Conservation (phyloP, 2,888 invertebrate species). For the Dinocampus coccinellae region DNA sequence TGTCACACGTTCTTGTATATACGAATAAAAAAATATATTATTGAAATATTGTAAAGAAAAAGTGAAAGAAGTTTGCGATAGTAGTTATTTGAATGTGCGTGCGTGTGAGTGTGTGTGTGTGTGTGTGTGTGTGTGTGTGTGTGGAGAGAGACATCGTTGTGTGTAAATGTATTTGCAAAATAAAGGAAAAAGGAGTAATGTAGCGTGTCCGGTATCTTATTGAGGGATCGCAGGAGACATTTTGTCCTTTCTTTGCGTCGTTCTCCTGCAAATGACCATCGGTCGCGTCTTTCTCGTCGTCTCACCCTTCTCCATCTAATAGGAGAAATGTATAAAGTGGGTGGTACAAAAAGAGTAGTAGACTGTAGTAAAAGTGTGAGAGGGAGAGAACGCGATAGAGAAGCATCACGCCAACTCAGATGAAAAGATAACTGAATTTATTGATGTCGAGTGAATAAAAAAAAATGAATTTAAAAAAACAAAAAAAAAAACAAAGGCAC, state of each 20-base stretch:
- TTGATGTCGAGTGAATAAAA: conserved; percentile 47
- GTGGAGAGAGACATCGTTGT: conserved; percentile 21
- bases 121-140: conserved; percentile 48
- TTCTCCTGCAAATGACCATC: conserved; percentile 67
- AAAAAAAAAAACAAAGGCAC: conserved; percentile 36
- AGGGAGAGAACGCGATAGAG: not conserved
- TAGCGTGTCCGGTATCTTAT: conserved; percentile 68
- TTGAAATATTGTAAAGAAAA: conserved; percentile 55
- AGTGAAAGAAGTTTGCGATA: no score
- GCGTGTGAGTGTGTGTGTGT: no score
- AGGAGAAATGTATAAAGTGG: not conserved
- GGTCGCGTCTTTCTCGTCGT: conserved; percentile 42
- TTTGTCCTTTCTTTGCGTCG: conserved; percentile 53
- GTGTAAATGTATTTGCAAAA: not conserved
- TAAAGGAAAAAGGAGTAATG: conserved; percentile 39
- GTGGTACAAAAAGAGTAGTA: not conserved
- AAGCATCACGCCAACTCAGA: conserved; percentile 54
- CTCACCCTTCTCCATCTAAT: conserved; percentile 16
- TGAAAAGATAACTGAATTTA: conserved; percentile 64
- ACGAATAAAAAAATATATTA: conserved; percentile 48
- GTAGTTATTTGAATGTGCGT: no score
- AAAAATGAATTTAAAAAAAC: no score
- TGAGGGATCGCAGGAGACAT: conserved; percentile 68
- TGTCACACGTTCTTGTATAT: not conserved
- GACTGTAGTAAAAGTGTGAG: not conserved